Evolutionary conservation across 2,888 invertebrate genomes (phyloP), one percentile per base, ranked within the genome.

Genomic region (Sphinx pinastri): DNA sequence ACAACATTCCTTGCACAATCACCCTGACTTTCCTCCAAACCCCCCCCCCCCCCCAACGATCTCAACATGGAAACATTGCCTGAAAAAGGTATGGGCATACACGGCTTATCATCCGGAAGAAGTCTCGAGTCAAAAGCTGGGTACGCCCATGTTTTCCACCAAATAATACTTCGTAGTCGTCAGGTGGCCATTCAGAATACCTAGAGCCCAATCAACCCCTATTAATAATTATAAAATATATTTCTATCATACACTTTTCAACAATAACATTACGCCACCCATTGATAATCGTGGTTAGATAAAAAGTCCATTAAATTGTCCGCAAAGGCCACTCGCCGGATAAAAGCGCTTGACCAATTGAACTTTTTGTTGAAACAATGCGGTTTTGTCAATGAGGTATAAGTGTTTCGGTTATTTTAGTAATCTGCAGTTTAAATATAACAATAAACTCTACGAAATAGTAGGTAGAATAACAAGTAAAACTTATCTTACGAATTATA

Each of bases 321-420:
- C 49, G n/a, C 47, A 77, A 75, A 80, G 79, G 81, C 78, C 55
- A 68, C 63, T 51, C 69, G 69, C 63, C 63, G 63, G 38, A 69
- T 69, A 79, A 78, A 71, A 78, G 38, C 71, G 79, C 79, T 75
- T 79, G 75, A 78, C 79, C 72, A 72, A 73, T 74, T 72, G 66
- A 16, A 67, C 67, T 73, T 80, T 80, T 76, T 77, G 68, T 72
- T 57, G 58, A 58, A 63, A 47, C 16, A 68, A 63, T 19, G 59
- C 73, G 76, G 71, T 73, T 73, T 14, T 70, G 71, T 77, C 73
- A 70, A 71, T 72, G 69, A 60, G 63, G 12, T 63, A 19, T 25
- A 38, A 38, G 8, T 38, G 38, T 63, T 13, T 55, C 16, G 11
- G 3, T 25, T 25, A 25, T 57, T 57, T 57, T 13, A 25, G 25